Evolutionary conservation across 2,113 vertebrate species (phyloP).

Genomic region (Neolamprologus modestus): DNA sequence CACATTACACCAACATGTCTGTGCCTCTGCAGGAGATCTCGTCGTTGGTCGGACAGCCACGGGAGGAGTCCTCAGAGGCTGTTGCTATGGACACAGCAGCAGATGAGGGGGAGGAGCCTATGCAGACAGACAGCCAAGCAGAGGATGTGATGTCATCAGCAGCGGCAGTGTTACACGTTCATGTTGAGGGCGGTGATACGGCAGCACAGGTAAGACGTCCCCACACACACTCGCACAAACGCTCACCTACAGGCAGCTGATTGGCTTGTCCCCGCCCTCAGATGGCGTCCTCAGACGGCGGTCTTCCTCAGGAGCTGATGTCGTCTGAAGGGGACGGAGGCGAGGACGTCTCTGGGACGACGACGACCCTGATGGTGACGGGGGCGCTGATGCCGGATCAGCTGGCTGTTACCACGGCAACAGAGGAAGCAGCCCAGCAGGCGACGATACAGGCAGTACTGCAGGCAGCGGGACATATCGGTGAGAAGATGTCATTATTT

Average conservation of each 20-base stretch:
- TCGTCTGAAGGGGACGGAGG: slow-evolving; percentile 58
- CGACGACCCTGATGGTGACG: slow-evolving; percentile 77
- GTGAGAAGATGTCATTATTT: slow-evolving; percentile 59
- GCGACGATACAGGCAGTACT: slow-evolving; percentile 78
- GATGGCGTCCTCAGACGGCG: slow-evolving; percentile 34
- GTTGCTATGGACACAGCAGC: slow-evolving; percentile 26
- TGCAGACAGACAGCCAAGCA: slow-evolving; percentile 51
- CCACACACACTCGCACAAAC: not conserved
- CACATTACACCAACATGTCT: not conserved
- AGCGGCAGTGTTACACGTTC: slow-evolving; percentile 57
- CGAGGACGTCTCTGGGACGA: slow-evolving; percentile 27
- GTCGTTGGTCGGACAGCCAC: slow-evolving; percentile 66
- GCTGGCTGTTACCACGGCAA: slow-evolving; percentile 71
- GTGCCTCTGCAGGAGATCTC: slow-evolving; percentile 68
- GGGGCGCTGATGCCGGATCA: slow-evolving; percentile 78
- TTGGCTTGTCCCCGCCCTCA: not conserved
- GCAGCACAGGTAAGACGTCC: not conserved
- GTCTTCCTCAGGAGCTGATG: slow-evolving; percentile 82
- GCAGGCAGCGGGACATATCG: slow-evolving; percentile 78
- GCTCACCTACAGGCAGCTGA: not conserved
- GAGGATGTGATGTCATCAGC: slow-evolving; percentile 42
- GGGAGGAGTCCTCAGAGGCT: slow-evolving; percentile 60
- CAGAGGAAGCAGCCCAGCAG: slow-evolving; percentile 75
- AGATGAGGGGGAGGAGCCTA: slow-evolving; percentile 53
- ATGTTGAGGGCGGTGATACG: slow-evolving; percentile 62